phyloP scores from a whole-genome alignment of 2,888 invertebrate species.

The Tenthredo distinguenda region DNA sequence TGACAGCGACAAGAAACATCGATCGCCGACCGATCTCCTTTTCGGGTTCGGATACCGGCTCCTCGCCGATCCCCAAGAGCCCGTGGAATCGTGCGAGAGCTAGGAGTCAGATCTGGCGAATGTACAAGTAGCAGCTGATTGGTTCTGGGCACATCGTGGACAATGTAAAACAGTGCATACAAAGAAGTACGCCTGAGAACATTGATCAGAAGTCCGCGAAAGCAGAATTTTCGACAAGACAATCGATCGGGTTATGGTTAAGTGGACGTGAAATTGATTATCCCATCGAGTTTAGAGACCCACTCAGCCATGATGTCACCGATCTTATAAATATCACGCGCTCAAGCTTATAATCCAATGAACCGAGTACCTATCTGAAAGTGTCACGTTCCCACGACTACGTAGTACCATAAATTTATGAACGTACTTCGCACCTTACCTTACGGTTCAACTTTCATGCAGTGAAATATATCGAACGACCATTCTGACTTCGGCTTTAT shows the following conservation, averaged over 20 bases:
- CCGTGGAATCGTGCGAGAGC: background rate
- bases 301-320: conserved; percentile 62
- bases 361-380: conserved; percentile 66
- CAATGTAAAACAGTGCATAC: background rate
- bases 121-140: background rate
- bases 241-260: conserved; percentile 12
- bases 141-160: background rate
- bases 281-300: conserved; percentile 62
- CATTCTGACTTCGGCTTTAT: conserved; percentile 18
- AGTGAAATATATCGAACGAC: conserved; percentile 30
- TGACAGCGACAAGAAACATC: conserved; percentile 64
- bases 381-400: conserved; percentile 74
- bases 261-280: conserved; percentile 62
- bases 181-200: background rate
- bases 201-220: background rate
- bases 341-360: conserved; percentile 72
- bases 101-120: background rate
- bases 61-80: conserved; percentile 19
- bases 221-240: conserved; percentile 14
- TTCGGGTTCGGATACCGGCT: conserved; percentile 16
- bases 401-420: conserved; percentile 65
- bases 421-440: conserved; percentile 60
- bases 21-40: conserved; percentile 41
- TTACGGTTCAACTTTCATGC: conserved; percentile 43
- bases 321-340: conserved; percentile 59